phyloP scores from a whole-genome alignment of 2,888 invertebrate species.

The Cylloceria caligata region DNA sequence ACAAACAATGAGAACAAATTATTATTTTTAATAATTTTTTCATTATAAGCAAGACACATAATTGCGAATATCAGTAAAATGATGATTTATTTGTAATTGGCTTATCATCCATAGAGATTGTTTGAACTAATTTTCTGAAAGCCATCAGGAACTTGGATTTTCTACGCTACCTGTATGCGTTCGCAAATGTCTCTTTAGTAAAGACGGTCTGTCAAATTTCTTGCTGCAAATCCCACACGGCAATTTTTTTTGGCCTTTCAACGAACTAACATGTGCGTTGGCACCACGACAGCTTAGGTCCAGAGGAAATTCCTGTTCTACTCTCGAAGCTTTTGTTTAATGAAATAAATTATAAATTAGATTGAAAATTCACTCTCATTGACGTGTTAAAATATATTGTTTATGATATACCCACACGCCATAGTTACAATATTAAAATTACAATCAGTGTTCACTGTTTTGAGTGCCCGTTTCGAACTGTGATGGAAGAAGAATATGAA shows the following conservation, averaged over 20 bases:
- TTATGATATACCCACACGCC: conserved; percentile 35
- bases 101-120: too few relatives aligned
- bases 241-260: conserved; percentile 75
- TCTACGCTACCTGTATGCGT: conserved; percentile 87
- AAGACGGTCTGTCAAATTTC: conserved; percentile 89
- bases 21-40: background rate
- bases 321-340: conserved; percentile 22
- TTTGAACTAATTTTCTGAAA: background rate
- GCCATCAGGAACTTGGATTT: background rate
- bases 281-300: conserved; percentile 75
- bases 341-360: background rate
- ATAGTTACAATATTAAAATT: conserved; percentile 18
- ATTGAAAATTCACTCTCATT: background rate
- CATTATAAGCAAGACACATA: background rate
- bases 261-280: conserved; percentile 41
- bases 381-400: background rate
- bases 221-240: conserved; percentile 89
- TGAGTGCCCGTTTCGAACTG: conserved; percentile 25
- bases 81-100: background rate
- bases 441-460: background rate
- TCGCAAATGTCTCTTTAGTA: conserved; percentile 89
- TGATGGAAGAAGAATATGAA: conserved; percentile 39
- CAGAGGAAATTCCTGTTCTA: conserved; percentile 75
- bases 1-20: background rate
- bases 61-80: background rate